Conservation (phyloP, 2,888 invertebrate species). For the Odontocolon sp. region DNA sequence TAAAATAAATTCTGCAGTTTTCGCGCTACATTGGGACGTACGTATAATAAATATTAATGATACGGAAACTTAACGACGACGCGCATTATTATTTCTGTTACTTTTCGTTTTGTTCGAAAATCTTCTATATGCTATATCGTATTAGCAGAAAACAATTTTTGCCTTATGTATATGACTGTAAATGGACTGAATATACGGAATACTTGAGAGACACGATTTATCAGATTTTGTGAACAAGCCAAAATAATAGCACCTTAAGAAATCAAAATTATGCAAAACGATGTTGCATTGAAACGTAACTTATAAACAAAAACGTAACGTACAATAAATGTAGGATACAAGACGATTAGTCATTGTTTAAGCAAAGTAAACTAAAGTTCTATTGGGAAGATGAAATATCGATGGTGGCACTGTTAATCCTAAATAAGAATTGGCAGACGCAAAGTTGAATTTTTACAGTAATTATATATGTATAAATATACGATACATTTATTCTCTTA, state of each 20-base stretch:
- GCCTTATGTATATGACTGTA: no score
- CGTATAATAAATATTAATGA: constrained; percentile 57
- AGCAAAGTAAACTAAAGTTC: constrained; percentile 33
- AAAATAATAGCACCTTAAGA: constrained; percentile 43
- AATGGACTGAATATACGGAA: no score
- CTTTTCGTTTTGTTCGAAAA: constrained; percentile 12
- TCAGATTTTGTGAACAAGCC: background rate
- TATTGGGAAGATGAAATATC: no score
- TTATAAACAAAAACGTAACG: constrained; percentile 26
- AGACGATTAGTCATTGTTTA: constrained; percentile 44
- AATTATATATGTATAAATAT: no score
- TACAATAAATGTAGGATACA: constrained; percentile 16
- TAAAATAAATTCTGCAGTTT: no score
- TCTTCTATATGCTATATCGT: constrained; percentile 6
- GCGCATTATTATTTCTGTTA: constrained; percentile 10
- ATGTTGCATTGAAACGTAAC: constrained; percentile 33
- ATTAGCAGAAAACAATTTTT: no score
- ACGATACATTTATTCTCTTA: no score
- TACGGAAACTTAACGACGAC: constrained; percentile 43
- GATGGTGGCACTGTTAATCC: no score
- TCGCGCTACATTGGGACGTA: constrained; percentile 11
- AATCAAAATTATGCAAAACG: constrained; percentile 34
- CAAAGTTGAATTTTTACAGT: no score
- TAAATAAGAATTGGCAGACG: no score
- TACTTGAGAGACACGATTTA: no score